Evolutionary conservation across 2,113 vertebrate species (phyloP), one percentile per base, ranked within the genome.

Genomic region (Boulengeromyrus knoepffleri): DNA sequence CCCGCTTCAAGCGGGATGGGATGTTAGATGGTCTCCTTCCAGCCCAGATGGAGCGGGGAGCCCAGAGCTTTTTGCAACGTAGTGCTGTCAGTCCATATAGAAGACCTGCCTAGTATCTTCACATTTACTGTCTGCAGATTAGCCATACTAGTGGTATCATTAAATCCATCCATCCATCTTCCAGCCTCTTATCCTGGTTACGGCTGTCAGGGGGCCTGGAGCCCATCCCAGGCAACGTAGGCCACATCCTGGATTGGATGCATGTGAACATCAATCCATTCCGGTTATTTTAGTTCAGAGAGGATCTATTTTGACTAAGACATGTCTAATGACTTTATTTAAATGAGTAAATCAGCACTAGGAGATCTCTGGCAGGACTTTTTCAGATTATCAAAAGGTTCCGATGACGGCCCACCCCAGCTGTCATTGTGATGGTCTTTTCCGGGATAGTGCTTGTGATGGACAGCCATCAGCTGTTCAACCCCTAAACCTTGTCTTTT

Each of bases 161-260:
- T 39, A 80, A 80, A 80, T 80, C 74, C 74, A 80, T 80, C 74
- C 74, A 80, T 80, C 74, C 74, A 80, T 80, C 74, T 80, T 80
- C 74, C 74, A 80, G 17, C 36, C 74, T 36, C 74, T 42, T 80
- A 80, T 80, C 36, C 74, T 39, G 15, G 74, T 17, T 39, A 42
- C 36, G 15, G 36, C 36, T 80, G 36, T 42, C 12, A 27, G 17
- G 36, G 74, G 74, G 36, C 36, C 70, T 80, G 36, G 74, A 42
- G 31, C 36, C 5, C 2, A 42, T 42, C 74, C 36, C 74, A 17
- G 15, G 74, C 15, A 80, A 6, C 10, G 15, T 19, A 13, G 74
- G 74, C 13, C 13, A 42, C 74, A 80, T 42, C 74, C 74, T 39
- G 36, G 74, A 80, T 8, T 6, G 17, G 74, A 80, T 19, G 17